Percentiles rank a stretch among this genome's conserved stretches.
Evolutionary conservation across 1,140 invertebrate species (phyloP).

Genomic region (Halictus rubicundus): DNA sequence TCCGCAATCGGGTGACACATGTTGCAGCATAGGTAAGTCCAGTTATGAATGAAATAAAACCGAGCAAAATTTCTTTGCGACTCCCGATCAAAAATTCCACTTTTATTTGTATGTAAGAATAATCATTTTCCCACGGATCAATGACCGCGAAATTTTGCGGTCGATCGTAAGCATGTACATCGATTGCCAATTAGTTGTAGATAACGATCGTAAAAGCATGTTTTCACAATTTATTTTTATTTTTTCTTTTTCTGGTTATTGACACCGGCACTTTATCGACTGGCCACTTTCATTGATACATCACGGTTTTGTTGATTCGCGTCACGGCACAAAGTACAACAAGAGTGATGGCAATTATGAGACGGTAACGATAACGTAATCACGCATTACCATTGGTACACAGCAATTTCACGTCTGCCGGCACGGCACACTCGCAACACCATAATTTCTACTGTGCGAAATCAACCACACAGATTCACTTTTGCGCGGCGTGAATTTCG

Average conservation of each 20-base stretch:
- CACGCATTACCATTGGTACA: constrained; percentile 26
- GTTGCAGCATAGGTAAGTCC: constrained; percentile 68
- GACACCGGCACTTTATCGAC: constrained; percentile 17
- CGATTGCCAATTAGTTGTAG: too few relatives aligned
- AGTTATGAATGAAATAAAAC: background rate
- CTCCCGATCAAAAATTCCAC: too few relatives aligned
- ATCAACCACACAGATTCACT: constrained; percentile 32
- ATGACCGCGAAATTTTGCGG: too few relatives aligned
- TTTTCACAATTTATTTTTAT: too few relatives aligned
- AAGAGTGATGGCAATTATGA: constrained; percentile 26
- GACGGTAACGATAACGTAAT: constrained; percentile 40
- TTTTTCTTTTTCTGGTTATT: background rate
- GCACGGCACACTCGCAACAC: constrained; percentile 22
- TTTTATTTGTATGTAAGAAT: background rate
- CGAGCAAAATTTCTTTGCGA: too few relatives aligned
- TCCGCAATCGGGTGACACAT: constrained; percentile 35
- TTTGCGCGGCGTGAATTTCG: constrained; percentile 37
- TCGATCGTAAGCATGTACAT: too few relatives aligned
- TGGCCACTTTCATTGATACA: constrained; percentile 3
- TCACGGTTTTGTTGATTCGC: constrained; percentile 35
- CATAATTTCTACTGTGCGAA: constrained; percentile 38
- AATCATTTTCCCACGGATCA: too few relatives aligned
- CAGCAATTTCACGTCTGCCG: constrained; percentile 31
- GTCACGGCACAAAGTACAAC: constrained; percentile 24
- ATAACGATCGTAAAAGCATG: too few relatives aligned